Conservation (phyloP, 2,888 invertebrate genomes). For the Lasioglossum malachurum region DNA sequence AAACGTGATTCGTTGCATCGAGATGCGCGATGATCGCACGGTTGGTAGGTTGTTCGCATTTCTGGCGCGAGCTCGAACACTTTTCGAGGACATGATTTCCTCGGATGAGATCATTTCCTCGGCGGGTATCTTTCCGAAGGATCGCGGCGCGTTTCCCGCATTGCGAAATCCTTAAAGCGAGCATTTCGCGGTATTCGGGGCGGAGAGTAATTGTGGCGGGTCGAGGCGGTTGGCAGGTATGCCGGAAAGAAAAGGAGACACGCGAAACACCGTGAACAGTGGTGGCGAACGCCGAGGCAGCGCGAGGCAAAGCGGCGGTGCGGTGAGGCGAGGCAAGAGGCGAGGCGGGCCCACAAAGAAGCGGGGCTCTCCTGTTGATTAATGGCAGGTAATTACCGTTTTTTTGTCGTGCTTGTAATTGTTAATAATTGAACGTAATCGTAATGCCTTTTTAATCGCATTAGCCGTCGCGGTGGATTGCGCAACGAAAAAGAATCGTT, state of each 20-base stretch:
- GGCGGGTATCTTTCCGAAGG: neutral
- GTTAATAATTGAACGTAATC: constrained; percentile 83
- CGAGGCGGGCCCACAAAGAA: constrained; percentile 33
- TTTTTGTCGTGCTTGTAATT: constrained; percentile 82
- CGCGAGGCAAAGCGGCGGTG: neutral
- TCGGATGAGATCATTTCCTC: constrained; percentile 9
- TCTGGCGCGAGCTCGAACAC: neutral
- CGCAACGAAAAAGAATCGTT: constrained; percentile 75
- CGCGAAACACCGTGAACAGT: neutral
- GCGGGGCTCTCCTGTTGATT: constrained; percentile 76
- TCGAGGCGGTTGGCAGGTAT: constrained; percentile 7
- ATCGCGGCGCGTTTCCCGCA: constrained; percentile 20
- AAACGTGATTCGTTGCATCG: neutral
- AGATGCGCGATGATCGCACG: neutral
- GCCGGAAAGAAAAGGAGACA: neutral
- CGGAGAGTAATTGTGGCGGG: constrained; percentile 40
- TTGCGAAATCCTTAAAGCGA: constrained; percentile 34
- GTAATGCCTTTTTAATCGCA: constrained; percentile 82
- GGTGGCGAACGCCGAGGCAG: neutral
- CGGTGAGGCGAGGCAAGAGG: neutral
- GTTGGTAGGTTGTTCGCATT: neutral
- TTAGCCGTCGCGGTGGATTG: constrained; percentile 74
- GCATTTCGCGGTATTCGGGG: constrained; percentile 42
- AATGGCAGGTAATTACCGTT: constrained; percentile 81
- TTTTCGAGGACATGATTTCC: constrained; percentile 1